Conservation (phyloP, 2,797 vertebrate species). For the Buceros bicornis region DNA sequence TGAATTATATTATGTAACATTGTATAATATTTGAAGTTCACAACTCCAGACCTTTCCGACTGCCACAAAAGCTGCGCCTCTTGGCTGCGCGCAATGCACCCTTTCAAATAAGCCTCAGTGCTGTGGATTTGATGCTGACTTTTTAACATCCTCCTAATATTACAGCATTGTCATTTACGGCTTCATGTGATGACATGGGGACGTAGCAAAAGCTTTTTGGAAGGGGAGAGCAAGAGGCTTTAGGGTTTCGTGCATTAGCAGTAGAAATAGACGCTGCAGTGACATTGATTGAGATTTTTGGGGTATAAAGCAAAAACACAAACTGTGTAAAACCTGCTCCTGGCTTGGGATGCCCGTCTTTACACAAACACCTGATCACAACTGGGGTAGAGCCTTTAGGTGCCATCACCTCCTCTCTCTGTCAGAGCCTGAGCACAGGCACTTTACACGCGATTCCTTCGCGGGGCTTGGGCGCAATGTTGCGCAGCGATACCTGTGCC, state of each 20-base stretch:
- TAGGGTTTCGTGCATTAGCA: neutral
- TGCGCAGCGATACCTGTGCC: neutral
- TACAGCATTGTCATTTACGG: rapidly evolving
- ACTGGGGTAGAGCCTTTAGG: neutral
- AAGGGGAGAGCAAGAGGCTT: neutral
- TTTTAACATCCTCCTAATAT: neutral
- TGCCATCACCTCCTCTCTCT: neutral
- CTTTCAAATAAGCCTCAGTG: neutral
- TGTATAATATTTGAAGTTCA: neutral
- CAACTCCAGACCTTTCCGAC: neutral
- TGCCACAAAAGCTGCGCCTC: neutral
- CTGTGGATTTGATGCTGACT: neutral
- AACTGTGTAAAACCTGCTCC: rapidly evolving
- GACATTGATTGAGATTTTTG: rapidly evolving
- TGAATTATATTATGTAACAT: neutral
- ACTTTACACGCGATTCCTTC: rapidly evolving
- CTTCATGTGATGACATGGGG: rapidly evolving
- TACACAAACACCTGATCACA: rapidly evolving
- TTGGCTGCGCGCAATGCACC: neutral
- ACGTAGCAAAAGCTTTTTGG: neutral
- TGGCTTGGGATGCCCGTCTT: neutral
- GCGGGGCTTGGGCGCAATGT: rapidly evolving
- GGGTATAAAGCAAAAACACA: neutral
- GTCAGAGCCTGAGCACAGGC: neutral
- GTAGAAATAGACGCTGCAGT: neutral